phyloP scores from a whole-genome alignment of 2,888 invertebrate species.

The Epistrophella euchroma region DNA sequence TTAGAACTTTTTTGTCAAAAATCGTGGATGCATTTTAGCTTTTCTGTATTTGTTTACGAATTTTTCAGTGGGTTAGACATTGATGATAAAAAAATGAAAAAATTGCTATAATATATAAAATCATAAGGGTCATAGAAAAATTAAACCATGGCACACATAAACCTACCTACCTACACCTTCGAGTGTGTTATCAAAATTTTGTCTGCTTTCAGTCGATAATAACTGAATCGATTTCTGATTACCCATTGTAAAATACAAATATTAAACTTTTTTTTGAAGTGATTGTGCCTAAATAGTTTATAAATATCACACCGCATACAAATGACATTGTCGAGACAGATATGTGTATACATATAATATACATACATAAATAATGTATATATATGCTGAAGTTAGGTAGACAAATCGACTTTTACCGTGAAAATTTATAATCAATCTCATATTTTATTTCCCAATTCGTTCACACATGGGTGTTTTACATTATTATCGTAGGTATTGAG shows the following conservation, averaged over 20 bases:
- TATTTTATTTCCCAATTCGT: slow-evolving; percentile 12
- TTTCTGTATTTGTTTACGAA: background rate
- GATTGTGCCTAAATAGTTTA: background rate
- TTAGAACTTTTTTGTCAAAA: no score
- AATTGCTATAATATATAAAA: background rate
- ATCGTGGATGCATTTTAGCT: background rate
- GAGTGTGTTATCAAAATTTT: background rate
- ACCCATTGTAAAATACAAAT: slow-evolving; percentile 16
- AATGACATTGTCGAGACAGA: slow-evolving; percentile 16
- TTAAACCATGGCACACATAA: slow-evolving; percentile 9
- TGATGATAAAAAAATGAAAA: background rate
- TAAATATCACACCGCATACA: background rate
- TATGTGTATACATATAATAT: no score
- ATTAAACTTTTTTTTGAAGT: background rate
- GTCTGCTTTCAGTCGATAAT: slow-evolving; percentile 20
- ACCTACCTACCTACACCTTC: background rate
- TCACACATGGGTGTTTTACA: background rate
- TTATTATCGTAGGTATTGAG: background rate
- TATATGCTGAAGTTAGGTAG: background rate
- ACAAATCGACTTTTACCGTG: slow-evolving; percentile 10
- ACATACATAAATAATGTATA: background rate
- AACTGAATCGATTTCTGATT: slow-evolving; percentile 12
- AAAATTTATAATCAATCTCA: slow-evolving; percentile 7
- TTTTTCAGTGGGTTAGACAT: background rate
- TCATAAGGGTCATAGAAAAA: background rate